Conservation (phyloP, 2,888 invertebrate species). For the Orthosia cruda region DNA sequence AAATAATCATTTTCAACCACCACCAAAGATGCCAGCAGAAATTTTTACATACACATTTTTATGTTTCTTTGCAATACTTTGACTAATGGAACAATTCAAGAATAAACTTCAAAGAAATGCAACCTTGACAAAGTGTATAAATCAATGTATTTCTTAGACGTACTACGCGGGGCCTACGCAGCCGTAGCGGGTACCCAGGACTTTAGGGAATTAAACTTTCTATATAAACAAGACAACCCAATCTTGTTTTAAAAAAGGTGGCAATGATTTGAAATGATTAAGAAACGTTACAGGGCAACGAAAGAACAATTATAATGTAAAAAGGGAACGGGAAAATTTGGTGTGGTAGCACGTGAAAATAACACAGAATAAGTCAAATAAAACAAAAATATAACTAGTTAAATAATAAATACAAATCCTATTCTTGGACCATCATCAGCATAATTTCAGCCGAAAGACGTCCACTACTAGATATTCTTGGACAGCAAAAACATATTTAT, state of each 20-base stretch:
- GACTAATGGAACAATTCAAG: neutral
- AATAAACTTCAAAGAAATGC: neutral
- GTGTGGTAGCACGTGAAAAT: neutral
- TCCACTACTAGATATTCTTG: no score
- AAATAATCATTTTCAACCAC: no score
- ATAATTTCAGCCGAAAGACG: no score
- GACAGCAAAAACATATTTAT: neutral
- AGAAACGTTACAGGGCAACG: neutral
- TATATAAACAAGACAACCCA: neutral
- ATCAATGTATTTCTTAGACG: neutral
- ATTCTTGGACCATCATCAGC: no score
- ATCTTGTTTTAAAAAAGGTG: neutral
- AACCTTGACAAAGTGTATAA: neutral
- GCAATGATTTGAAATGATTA: neutral
- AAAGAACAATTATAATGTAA: neutral
- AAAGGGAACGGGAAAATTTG: neutral
- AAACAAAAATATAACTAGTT: neutral
- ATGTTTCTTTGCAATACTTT: neutral
- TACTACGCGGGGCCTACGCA: conserved; percentile 25
- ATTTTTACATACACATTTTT: neutral
- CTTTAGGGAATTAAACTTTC: neutral
- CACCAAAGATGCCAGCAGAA: neutral
- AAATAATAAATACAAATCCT: no score
- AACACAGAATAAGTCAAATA: neutral
- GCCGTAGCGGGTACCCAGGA: conserved; percentile 1